A percentile compares a stretch with the other conserved stretches of the same genome.
phyloP scores from a whole-genome alignment of 2,113 vertebrate species.

The Isichthys henryi region DNA sequence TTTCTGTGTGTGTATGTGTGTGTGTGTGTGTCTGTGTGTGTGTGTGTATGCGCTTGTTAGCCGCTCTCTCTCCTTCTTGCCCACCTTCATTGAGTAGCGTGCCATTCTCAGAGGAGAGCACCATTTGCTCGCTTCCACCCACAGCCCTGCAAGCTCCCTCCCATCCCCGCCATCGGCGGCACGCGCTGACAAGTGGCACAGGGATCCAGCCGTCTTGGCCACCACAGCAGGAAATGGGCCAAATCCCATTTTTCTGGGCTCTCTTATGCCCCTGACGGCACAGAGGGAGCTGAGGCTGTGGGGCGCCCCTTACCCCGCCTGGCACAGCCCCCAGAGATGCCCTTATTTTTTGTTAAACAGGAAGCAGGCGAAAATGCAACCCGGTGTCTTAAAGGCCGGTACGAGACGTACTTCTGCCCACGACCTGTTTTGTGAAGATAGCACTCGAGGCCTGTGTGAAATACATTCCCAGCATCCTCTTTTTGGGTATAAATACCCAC shows the following conservation, averaged over 20 bases:
- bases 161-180: background rate
- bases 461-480: background rate
- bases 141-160: background rate
- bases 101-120: background rate
- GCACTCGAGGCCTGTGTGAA: background rate
- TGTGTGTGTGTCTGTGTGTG: background rate
- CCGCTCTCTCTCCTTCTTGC: background rate
- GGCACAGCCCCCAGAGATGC: background rate
- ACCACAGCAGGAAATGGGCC: background rate
- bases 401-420: background rate
- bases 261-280: background rate
- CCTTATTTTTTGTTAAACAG: background rate
- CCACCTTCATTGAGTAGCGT: background rate
- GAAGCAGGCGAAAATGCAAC: background rate
- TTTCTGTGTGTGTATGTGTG: background rate
- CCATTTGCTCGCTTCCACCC: background rate
- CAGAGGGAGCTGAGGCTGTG: background rate
- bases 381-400: background rate
- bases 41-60: background rate
- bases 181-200: background rate
- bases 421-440: background rate
- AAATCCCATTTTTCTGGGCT: background rate
- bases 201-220: background rate
- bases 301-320: background rate
- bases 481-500: background rate